A percentile compares a stretch with the other conserved stretches of the same genome.
These are phyloP conservation scores for Lampris incognitus DNA, from an alignment of 2,113 vertebrate genomes.

Conservation along the genomic window DNA sequence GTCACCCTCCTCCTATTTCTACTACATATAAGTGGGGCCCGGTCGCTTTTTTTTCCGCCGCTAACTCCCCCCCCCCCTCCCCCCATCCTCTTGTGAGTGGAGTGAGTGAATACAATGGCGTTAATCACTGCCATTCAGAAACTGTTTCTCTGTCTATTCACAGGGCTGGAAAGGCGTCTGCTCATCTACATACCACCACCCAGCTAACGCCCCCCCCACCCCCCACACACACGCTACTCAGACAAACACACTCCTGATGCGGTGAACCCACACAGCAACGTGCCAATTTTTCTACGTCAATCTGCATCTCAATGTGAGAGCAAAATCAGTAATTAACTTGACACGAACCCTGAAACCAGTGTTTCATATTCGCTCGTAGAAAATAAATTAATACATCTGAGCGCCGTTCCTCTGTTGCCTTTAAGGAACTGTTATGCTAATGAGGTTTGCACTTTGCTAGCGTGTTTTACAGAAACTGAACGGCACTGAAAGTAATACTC, in stretches of 20 bases:
- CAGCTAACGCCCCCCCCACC: conserved; percentile 49
- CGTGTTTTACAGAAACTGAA: conserved; percentile 2
- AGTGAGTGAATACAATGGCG: conserved; percentile 70
- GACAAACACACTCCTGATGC: not conserved
- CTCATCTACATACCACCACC: conserved; percentile 66
- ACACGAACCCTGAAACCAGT: conserved; percentile 35
- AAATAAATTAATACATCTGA: conserved; percentile 45
- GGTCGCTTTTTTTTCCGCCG: conserved; percentile 11
- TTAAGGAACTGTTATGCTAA: conserved; percentile 42
- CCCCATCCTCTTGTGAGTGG: conserved; percentile 65
- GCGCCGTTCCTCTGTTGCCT: conserved; percentile 20
- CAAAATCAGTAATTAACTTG: conserved; percentile 50
- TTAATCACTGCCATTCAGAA: conserved; percentile 78
- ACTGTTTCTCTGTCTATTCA: conserved; percentile 72
- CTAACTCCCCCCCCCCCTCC: conserved; percentile 4
- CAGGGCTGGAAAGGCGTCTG: conserved; percentile 59
- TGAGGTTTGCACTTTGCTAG: conserved; percentile 20
- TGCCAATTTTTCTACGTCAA: conserved; percentile 33
- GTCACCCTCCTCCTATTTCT: conserved; percentile 63
- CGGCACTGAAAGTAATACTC: conserved; percentile 71
- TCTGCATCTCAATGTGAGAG: conserved; percentile 26
- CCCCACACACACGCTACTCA: conserved; percentile 40
- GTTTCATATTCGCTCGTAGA: conserved; percentile 22
- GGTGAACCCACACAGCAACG: conserved; percentile 21
- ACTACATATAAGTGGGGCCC: conserved; percentile 45